These are phyloP conservation scores for Lynx canadensis DNA, from an alignment of 2,113 vertebrate species.

Conservation along the genomic window DNA sequence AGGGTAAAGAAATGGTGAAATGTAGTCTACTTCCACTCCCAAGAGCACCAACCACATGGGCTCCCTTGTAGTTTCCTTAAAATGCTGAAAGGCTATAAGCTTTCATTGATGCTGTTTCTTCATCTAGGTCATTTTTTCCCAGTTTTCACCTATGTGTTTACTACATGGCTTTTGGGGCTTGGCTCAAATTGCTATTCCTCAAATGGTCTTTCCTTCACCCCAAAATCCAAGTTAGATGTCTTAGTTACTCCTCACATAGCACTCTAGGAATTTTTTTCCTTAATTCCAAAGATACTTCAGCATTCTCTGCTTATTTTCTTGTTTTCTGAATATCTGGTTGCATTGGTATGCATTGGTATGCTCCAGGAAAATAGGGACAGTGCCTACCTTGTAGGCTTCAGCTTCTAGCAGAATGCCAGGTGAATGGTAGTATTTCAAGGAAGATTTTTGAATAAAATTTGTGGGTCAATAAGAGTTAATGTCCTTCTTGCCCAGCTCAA, in stretches of 20 bases:
- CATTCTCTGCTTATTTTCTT: not conserved
- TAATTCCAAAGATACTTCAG: not conserved
- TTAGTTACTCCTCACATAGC: not conserved
- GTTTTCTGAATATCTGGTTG: not conserved
- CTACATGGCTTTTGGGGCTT: not conserved
- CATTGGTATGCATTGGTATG: too few relatives aligned
- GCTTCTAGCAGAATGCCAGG: not conserved
- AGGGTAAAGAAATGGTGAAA: not conserved
- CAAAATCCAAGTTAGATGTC: not conserved
- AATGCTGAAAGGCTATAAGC: not conserved
- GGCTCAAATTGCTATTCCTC: not conserved
- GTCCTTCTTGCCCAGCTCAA: not conserved
- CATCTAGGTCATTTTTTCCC: not conserved
- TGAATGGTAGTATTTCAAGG: not conserved
- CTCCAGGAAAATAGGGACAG: not conserved
- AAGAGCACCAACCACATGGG: not conserved
- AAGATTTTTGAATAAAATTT: conserved; percentile 1
- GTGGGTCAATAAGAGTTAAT: not conserved
- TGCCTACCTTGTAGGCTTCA: not conserved
- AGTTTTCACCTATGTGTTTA: not conserved
- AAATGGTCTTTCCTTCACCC: not conserved
- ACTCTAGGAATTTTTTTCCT: not conserved
- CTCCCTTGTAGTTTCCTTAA: not conserved
- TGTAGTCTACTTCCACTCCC: not conserved
- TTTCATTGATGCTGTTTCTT: not conserved